Evolutionary conservation across 2,797 vertebrate genomes (phyloP).

Genomic region (Rhinoraja longicauda): DNA sequence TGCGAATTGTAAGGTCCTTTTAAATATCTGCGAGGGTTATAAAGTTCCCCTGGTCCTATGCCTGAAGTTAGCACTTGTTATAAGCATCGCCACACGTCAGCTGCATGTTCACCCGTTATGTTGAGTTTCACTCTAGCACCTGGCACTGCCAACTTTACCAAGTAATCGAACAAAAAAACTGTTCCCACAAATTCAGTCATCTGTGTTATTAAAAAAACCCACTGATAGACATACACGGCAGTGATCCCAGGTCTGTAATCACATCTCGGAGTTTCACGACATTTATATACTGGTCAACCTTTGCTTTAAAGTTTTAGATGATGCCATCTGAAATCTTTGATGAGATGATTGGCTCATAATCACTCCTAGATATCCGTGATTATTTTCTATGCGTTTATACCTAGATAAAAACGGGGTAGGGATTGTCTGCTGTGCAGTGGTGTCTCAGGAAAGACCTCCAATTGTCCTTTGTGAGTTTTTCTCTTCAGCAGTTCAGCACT

Average conservation of each 20-base stretch:
- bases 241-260: constrained; percentile 16
- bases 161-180: not conserved
- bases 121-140: not conserved
- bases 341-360: constrained; percentile 22
- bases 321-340: constrained; percentile 25
- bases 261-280: constrained; percentile 21
- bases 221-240: not conserved
- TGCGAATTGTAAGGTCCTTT: not conserved
- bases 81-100: not conserved
- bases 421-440: not conserved
- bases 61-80: not conserved
- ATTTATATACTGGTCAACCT: constrained; percentile 23
- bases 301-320: constrained; percentile 14
- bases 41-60: not conserved
- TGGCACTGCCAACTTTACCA: not conserved
- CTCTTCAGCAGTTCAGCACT: not conserved
- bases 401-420: constrained; percentile 6
- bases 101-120: not conserved
- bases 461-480: not conserved
- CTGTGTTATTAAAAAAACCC: constrained; percentile 21
- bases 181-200: constrained; percentile 7
- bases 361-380: constrained; percentile 5
- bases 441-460: not conserved
- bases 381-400: constrained; percentile 17
- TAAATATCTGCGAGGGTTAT: not conserved